Base-by-base conservation (phyloP, 2,888 invertebrate genomes). In the Plebejus melissa region DNA sequence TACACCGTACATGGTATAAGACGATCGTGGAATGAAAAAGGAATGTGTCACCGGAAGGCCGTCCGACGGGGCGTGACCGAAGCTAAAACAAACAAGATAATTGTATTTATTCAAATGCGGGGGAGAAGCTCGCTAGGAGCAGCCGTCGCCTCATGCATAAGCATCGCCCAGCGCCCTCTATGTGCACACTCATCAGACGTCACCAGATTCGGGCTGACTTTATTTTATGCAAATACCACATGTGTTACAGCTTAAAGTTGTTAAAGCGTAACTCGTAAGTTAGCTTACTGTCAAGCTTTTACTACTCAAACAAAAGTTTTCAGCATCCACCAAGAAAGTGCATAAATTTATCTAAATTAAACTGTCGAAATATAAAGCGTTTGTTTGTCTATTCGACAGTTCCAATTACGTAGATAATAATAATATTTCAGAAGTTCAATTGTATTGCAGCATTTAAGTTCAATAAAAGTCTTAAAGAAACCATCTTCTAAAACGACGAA, bases 91-190 rank as follows among this genome's bases (percentile, higher is more conserved):
- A 93, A 93, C 91, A 93, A 93, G 91, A 90, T 92, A 93, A 93
- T 93, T 92, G 92, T 93, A 91, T 93, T 92, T 93, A 93, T 93
- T 93, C 89, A 92, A 93, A 93, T 93, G 88, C 82, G 87, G 86
- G 81, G 85, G 83, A 80, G 81, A 81, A 79, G 41, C 58, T n/a
- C 36, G 75, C 57, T 41, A 83, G 83, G 84, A 80, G 79, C 91
- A 88, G 90, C 90, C 89, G 90, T 85, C 86, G 86, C 84, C 87
- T 93, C 91, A 92, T 93, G 91, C 91, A 93, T 93, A 93, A 84
- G 86, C 88, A 90, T 89, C 86, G 82, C 81, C 77, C 88, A 90
- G 88, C 86, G 82, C 81, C 77, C 80, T 84, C 87, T 87, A 88
- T 88, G 87, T 88, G 91, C 90, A 85, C 77, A 83, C 88, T 89